A percentile compares a stretch with the other conserved stretches of the same genome.
Conservation (phyloP, 2,888 invertebrate genomes). For the Orgyia antiqua region DNA sequence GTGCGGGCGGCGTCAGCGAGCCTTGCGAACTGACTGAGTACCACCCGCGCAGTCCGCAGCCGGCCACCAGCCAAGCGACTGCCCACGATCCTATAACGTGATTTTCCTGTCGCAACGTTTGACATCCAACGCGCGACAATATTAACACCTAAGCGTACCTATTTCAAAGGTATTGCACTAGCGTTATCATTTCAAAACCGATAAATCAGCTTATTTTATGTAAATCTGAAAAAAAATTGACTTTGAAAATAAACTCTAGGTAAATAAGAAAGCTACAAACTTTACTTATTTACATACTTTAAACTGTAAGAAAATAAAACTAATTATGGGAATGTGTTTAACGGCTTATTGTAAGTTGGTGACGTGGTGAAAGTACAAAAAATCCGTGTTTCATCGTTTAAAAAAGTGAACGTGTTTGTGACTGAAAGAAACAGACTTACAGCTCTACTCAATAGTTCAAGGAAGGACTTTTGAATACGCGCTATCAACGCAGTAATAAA, state of each 20-base stretch:
- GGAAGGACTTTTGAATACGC: no score
- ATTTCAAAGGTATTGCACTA: constrained; percentile 58
- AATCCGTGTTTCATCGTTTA: constrained; percentile 35
- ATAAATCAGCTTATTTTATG: constrained; percentile 22
- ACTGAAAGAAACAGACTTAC: constrained; percentile 49
- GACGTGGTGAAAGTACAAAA: constrained; percentile 34
- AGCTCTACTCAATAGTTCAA: no score
- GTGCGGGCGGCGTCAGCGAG: constrained; percentile 44
- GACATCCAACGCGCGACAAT: constrained; percentile 65
- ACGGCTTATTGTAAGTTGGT: constrained; percentile 20
- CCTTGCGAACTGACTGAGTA: constrained; percentile 43
- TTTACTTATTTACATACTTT: constrained; percentile 13
- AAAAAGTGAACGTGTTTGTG: constrained; percentile 63
- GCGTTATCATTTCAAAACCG: constrained; percentile 44
- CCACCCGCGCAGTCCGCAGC: constrained; percentile 69
- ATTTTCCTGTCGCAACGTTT: constrained; percentile 44
- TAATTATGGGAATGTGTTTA: constrained; percentile 3
- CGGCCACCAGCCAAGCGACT: constrained; percentile 64
- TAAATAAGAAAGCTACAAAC: constrained; percentile 37
- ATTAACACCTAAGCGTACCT: constrained; percentile 59
- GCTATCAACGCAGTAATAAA: constrained; percentile 33
- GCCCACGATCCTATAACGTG: constrained; percentile 33
- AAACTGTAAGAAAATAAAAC: constrained; percentile 11
- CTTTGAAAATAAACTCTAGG: constrained; percentile 22
- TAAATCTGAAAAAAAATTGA: constrained; percentile 19